Percentiles rank a stretch among this genome's conserved stretches.
phyloP scores from a whole-genome alignment of 2,113 vertebrate genomes.

The Cyrtonyx montezumae region DNA sequence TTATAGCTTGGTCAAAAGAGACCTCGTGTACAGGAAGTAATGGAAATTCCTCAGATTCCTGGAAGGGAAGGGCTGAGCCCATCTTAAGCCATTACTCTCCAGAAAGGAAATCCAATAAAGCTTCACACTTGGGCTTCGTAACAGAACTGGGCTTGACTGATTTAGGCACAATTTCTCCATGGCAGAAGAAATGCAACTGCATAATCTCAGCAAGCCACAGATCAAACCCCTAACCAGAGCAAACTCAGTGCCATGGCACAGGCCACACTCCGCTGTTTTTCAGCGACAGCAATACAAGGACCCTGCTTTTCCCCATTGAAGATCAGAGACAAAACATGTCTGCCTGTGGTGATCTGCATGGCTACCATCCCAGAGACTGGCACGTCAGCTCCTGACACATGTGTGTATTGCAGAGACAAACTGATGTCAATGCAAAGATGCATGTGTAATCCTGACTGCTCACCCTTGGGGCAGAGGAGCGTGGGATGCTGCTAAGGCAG shows the following conservation, averaged over 20 bases:
- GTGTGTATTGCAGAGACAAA: fast-evolving
- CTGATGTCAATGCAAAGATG: fast-evolving
- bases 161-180: background rate
- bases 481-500: background rate
- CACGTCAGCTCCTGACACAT: fast-evolving
- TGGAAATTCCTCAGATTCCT: constrained; percentile 76
- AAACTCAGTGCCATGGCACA: fast-evolving
- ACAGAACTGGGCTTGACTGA: background rate
- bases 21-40: constrained; percentile 72
- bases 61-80: constrained; percentile 55
- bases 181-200: background rate
- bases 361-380: background rate
- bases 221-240: background rate
- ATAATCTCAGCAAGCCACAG: background rate
- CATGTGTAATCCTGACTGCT: background rate
- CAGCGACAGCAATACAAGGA: fast-evolving
- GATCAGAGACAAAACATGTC: background rate
- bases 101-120: constrained; percentile 67
- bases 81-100: constrained; percentile 54
- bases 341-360: fast-evolving
- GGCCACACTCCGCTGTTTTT: background rate
- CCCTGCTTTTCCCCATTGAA: fast-evolving
- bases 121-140: constrained; percentile 17
- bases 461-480: background rate
- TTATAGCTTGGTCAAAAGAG: constrained; percentile 63